phyloP scores from a whole-genome alignment of 35 echinoderm and acorn worm species.

The Eucidaris tribuloides region DNA sequence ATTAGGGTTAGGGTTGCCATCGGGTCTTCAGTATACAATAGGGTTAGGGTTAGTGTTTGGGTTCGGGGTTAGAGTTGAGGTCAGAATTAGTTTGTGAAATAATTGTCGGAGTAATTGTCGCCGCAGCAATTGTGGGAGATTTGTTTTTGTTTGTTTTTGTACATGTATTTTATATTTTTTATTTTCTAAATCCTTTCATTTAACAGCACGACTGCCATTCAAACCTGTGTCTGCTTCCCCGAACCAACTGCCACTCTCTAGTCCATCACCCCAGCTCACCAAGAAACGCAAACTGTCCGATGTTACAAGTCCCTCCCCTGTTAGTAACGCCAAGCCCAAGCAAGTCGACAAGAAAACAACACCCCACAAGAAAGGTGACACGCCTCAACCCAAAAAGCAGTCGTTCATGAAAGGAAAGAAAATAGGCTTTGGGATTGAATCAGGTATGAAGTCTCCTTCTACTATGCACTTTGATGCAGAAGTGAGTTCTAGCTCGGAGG shows the following conservation, averaged over 20 bases:
- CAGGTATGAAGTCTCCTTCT: background rate
- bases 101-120: background rate
- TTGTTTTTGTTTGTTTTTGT: background rate
- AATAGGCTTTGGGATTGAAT: background rate
- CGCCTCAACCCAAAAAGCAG: background rate
- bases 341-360: slow-evolving; percentile 4
- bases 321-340: background rate
- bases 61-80: background rate
- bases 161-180: background rate
- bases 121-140: background rate
- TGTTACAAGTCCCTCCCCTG: background rate
- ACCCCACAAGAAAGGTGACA: slow-evolving; percentile 15
- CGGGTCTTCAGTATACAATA: no score
- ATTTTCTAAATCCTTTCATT: background rate
- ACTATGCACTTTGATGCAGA: slow-evolving; percentile 45
- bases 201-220: slow-evolving; percentile 55
- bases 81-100: background rate
- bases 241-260: background rate
- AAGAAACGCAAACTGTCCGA: slow-evolving; percentile 49
- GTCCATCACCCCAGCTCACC: background rate
- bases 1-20: no score
- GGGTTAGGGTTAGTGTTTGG: background rate
- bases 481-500: slow-evolving; percentile 49
- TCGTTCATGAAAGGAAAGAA: background rate
- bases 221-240: background rate